Evolutionary conservation across 2,113 vertebrate genomes (phyloP), one percentile per base, ranked within the genome.

Genomic region (Pionites leucogaster): DNA sequence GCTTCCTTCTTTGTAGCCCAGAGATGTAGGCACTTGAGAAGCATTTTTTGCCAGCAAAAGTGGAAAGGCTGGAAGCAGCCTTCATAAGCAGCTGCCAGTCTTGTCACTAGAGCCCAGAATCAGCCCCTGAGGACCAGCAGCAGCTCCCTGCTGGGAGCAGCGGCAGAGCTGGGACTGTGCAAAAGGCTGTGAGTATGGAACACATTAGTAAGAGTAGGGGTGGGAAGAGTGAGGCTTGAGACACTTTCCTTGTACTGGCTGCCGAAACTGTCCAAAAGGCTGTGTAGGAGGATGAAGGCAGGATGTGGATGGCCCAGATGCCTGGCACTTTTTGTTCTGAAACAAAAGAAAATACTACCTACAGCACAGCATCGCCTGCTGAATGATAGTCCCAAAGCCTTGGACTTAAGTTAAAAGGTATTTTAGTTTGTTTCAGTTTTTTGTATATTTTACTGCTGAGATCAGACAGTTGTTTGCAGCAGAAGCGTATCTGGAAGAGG

Each of bases 321-420:
- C 0, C 1, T 55, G 22, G 28, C 2, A 0, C 16, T 84, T 75
- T 70, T 72, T 68, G 35, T 75, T 67, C 49, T 9, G 19, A 60
- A 94, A 49, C 57, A 47, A 81, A 78, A 68, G 33, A 70, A 75
- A 79, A 31, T 47, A n/a, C 23, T 9, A 35, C 63, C 42, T 35
- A 7, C 3, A 6, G 76, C 52, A 47, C 9, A 55, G n/a, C 47
- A 2, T 71, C 1, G 0, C 62, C 63, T 0, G 2, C 39, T 1
- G 31, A 53, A 5, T 12, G 7, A 20, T 24, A 33, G 82, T 55
- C 60, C 57, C 1, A 22, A 44, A 52, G 47, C 81, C 25, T 70
- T 10, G 9, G 69, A 39, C 64, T 86, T 39, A 2, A 3, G 55
- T 77, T 79, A n/a, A n/a, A 64, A 95, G 81, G 91, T 93, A 50